Evolutionary conservation across 2,113 vertebrate species (phyloP).

Genomic region (Hipposideros armiger): DNA sequence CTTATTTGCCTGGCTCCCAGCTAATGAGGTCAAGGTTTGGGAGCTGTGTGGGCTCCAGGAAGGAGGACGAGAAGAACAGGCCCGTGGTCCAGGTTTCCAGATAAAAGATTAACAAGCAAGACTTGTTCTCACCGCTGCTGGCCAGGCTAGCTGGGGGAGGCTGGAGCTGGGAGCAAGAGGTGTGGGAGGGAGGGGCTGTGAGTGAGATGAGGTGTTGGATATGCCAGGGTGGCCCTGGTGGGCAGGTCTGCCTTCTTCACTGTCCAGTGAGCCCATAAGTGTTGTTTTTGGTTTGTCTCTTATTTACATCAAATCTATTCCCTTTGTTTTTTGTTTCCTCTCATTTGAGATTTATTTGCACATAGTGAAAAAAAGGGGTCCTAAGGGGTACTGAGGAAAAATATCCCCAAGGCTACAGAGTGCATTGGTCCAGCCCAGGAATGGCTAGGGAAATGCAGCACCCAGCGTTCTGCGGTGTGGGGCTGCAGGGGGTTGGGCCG

Average conservation of each 20-base stretch:
- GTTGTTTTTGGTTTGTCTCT: background rate
- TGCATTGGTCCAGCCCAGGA: background rate
- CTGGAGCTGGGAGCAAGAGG: background rate
- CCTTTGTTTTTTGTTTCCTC: background rate
- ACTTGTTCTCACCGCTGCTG: background rate
- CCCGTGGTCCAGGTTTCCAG: slow-evolving; percentile 60
- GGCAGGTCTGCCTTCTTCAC: background rate
- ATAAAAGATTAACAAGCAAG: slow-evolving; percentile 76
- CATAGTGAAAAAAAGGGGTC: background rate
- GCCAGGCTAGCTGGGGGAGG: background rate
- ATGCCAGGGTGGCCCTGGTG: background rate
- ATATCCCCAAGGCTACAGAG: background rate
- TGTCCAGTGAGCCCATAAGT: background rate
- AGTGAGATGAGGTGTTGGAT: background rate
- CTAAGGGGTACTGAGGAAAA: background rate
- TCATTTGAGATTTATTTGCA: background rate
- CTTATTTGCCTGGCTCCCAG: background rate
- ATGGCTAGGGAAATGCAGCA: background rate
- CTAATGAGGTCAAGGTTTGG: background rate
- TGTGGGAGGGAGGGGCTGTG: background rate
- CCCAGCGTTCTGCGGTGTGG: background rate
- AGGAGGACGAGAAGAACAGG: background rate
- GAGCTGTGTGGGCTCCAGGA: background rate
- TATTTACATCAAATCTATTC: background rate
- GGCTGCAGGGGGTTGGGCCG: accelerated